phyloP scores from a whole-genome alignment of 2,797 vertebrate genomes.

The Heteromormyrus szaboi region DNA sequence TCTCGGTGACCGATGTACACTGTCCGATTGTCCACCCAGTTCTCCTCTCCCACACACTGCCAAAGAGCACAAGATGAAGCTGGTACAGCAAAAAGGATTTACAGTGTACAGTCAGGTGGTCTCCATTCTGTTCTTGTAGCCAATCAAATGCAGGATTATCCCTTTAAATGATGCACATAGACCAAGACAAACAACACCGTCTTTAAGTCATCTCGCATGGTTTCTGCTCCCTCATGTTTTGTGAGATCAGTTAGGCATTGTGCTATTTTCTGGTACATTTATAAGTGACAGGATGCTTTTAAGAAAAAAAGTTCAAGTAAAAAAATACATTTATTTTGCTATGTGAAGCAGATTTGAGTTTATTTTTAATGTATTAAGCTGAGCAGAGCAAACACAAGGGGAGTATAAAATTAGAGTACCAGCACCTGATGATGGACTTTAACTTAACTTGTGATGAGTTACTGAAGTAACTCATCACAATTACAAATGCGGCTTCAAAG shows the following conservation, averaged over 20 bases:
- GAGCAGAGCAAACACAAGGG: not conserved
- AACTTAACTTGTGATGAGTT: not conserved
- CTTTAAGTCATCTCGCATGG: not conserved
- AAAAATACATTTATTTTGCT: not conserved
- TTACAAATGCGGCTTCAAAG: not conserved
- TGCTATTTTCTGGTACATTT: not conserved
- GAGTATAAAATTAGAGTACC: not conserved
- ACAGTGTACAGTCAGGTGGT: not conserved
- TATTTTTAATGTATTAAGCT: not conserved
- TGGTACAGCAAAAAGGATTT: not conserved
- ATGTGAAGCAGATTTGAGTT: not conserved
- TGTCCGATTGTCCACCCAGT: conserved; percentile 91
- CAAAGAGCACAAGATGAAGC: not conserved
- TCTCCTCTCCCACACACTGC: conserved; percentile 91
- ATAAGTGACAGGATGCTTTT: not conserved
- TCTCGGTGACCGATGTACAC: conserved; percentile 88
- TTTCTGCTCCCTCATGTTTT: not conserved
- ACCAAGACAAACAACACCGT: not conserved
- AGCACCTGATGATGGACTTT: not conserved
- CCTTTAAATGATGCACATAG: not conserved
- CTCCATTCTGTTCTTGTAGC: not conserved
- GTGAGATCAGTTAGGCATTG: not conserved
- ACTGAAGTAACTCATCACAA: not conserved
- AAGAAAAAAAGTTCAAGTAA: not conserved
- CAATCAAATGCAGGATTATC: not conserved